phyloP scores from a whole-genome alignment of 2,888 invertebrate genomes.

The Sericinus montela region DNA sequence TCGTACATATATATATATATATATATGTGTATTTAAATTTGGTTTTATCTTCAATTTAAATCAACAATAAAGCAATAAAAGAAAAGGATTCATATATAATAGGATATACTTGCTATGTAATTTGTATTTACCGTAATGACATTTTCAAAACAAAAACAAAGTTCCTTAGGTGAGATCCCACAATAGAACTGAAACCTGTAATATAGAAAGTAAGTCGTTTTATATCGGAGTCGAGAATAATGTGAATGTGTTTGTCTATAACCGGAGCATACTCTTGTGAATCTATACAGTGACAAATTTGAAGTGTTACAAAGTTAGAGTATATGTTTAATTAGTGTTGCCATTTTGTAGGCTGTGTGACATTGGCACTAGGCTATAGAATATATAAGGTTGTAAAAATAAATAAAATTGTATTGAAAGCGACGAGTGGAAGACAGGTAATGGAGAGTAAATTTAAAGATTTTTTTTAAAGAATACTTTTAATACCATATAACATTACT shows the following conservation, averaged over 20 bases:
- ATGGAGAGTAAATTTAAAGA: no score
- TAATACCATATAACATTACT: no score
- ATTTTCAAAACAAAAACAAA: background rate
- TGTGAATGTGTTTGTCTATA: background rate
- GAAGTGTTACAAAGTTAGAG: background rate
- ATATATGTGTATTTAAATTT: no score
- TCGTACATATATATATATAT: no score
- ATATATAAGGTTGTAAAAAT: background rate
- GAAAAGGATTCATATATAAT: no score
- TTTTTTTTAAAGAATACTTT: no score
- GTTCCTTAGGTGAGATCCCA: constrained; percentile 12
- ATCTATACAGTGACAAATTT: background rate
- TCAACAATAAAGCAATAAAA: no score
- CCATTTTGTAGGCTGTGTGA: constrained; percentile 11
- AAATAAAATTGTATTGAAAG: background rate
- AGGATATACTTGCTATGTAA: no score
- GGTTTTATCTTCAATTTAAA: no score
- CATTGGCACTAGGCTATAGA: constrained; percentile 1
- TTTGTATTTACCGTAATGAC: background rate
- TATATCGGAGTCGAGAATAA: background rate
- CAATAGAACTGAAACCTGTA: constrained; percentile 5
- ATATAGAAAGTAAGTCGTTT: background rate
- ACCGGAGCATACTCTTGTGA: background rate
- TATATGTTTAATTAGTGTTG: constrained; percentile 1
- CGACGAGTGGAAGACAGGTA: background rate